Conservation (phyloP, 2,888 invertebrate species). For the Leptinotarsa peninsularis region DNA sequence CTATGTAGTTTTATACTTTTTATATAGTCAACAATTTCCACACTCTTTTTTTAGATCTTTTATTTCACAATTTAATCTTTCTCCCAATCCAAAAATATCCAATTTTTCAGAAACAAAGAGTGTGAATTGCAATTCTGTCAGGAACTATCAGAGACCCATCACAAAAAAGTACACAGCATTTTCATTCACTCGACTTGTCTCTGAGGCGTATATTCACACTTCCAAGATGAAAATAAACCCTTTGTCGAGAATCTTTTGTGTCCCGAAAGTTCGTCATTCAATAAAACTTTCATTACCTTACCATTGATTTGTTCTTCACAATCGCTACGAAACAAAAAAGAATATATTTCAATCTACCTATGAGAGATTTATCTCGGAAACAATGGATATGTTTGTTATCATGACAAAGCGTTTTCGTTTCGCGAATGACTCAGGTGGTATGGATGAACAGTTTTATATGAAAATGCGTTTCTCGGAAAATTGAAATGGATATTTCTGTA, state of each 20-base stretch:
- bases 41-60: too few species aligned
- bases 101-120: background rate
- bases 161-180: background rate
- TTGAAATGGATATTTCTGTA: background rate
- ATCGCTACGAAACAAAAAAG: background rate
- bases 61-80: too few species aligned
- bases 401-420: slow-evolving; percentile 12
- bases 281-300: slow-evolving; percentile 11
- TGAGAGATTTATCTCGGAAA: slow-evolving; percentile 12
- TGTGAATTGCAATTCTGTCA: background rate
- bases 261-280: background rate
- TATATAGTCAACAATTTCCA: too few species aligned
- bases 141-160: slow-evolving; percentile 1
- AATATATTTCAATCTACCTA: slow-evolving; percentile 7
- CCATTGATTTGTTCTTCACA: slow-evolving; percentile 9
- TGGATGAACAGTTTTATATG: slow-evolving; percentile 10
- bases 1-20: too few species aligned
- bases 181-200: background rate
- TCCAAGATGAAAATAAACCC: slow-evolving; percentile 2
- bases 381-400: slow-evolving; percentile 8
- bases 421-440: background rate
- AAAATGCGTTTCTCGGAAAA: background rate
- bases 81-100: too few species aligned
- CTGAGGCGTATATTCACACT: background rate
- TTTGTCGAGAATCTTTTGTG: background rate